Conservation (phyloP, 2,797 vertebrate genomes). For the Lepilemur ruficaudatus region DNA sequence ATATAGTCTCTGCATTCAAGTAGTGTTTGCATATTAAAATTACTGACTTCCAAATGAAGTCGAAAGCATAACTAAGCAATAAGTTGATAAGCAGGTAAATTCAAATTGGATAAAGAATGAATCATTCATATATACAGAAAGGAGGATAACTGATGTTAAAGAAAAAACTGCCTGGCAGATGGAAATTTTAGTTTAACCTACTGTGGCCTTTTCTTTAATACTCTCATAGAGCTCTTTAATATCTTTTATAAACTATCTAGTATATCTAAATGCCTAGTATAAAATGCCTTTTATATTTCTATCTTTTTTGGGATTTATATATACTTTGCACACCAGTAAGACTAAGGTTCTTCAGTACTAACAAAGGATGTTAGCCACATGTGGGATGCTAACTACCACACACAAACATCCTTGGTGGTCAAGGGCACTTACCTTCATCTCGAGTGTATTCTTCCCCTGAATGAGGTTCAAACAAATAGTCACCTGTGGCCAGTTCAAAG, state of each 20-base stretch:
- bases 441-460: conserved; percentile 98
- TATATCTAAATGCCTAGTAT: background rate
- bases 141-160: background rate
- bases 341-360: background rate
- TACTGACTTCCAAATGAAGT: background rate
- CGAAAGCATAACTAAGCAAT: background rate
- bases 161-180: background rate
- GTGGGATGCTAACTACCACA: background rate
- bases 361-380: background rate
- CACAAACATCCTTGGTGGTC: background rate
- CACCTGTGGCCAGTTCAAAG: conserved; percentile 97
- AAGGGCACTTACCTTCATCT: conserved; percentile 92
- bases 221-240: background rate
- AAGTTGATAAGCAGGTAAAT: background rate
- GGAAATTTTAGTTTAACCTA: conserved; percentile 1
- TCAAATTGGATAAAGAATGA: background rate
- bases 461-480: conserved; percentile 98
- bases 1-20: background rate
- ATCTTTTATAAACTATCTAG: background rate
- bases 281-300: background rate
- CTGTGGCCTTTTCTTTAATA: background rate
- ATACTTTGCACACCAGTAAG: background rate
- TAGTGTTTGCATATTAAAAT: background rate
- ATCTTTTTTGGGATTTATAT: background rate
- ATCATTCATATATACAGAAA: background rate